Base-by-base conservation (phyloP, 2,797 vertebrate genomes). In the Clarias laeviceps region DNA sequence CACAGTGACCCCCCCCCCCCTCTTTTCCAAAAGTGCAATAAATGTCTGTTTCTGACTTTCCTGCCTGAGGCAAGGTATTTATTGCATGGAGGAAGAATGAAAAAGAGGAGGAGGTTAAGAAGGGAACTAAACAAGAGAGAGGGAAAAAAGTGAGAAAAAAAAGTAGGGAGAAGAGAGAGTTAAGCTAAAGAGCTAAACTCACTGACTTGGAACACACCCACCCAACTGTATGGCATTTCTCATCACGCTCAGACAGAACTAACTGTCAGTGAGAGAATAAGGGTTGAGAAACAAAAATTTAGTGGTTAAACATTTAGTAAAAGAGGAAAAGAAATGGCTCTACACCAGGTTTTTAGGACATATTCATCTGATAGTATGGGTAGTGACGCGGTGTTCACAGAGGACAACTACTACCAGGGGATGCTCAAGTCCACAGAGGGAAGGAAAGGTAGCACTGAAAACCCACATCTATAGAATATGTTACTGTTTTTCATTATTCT, bases 361-460 rank as follows among this genome's bases (percentile, higher is more conserved):
- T 91, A 91, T 87, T 95, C 94, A 4, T 91, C 92, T 11, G 94
- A 94, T 87, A 95, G 94, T 22, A 64, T 91, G 85, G 88, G 92
- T 5, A 95, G 94, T 88, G 95, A 95, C 22, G 82, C 80, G 70
- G 94, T 95, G 82, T 95, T 94, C 87, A 70, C 91, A 45, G 94
- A 95, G 24, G 94, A 95, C 18, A 79, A 88, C 22, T 89, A 83
- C 85, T 94, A 92, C 85, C 93, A 95, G 83, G 93, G 92, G 82
- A 87, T 90, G 89, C 93, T 96, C 61, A 92, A 24, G 82, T 69
- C 93, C 85, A 93, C 74, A 87, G 94, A 93, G 18, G 66, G 84
- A 92, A 94, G 90, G 88, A 96, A 95, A 95, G 95, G 95, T 96
- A 95, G 88, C 54, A 72, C 20, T 15, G 37, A 56, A 77, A 64